Evolutionary conservation across 2,113 vertebrate species (phyloP).

Genomic region (Podarcis muralis): DNA sequence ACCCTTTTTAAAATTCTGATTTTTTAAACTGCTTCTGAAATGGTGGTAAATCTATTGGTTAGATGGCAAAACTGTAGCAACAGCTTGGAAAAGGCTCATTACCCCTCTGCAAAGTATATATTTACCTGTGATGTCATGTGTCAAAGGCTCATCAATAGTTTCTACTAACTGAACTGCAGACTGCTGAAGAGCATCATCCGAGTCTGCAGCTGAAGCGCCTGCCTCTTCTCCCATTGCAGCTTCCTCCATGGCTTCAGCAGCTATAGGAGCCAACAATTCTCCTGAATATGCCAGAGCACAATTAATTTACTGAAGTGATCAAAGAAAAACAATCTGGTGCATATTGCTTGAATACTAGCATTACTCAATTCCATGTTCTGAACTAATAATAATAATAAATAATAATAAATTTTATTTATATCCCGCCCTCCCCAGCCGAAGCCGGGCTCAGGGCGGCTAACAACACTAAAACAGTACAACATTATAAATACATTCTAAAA

Average conservation of each 20-base stretch:
- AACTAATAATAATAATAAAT: no score
- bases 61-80: not conserved
- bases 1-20: no score
- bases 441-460: no score
- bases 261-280: conserved; percentile 88
- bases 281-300: conserved; percentile 72
- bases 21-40: not conserved
- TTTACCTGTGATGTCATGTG: conserved; percentile 93
- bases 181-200: conserved; percentile 89
- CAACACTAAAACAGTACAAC: no score
- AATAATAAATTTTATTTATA: no score
- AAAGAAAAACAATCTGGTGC: conserved; percentile 3
- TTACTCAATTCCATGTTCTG: accelerated
- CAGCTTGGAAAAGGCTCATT: not conserved
- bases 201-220: conserved; percentile 84
- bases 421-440: no score
- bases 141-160: conserved; percentile 92
- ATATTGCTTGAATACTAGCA: not conserved
- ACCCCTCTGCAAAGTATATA: conserved; percentile 41
- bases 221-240: conserved; percentile 86
- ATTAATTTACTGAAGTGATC: not conserved
- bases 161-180: conserved; percentile 88
- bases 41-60: not conserved
- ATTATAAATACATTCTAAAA: no score
- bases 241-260: conserved; percentile 91